Conservation (phyloP, 2,888 invertebrate genomes). For the Ischnura elegans region DNA sequence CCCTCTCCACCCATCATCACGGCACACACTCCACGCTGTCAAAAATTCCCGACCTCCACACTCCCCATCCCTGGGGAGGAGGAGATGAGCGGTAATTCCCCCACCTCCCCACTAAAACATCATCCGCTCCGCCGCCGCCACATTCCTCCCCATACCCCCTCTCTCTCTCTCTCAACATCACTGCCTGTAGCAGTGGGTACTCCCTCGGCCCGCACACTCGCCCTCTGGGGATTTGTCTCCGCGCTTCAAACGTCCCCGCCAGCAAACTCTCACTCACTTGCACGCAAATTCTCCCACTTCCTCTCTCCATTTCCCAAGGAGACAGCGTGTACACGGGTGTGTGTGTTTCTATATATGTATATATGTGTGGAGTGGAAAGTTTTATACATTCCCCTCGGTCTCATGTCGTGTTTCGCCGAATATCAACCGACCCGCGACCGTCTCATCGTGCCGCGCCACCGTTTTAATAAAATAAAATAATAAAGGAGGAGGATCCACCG, state of each 20-base stretch:
- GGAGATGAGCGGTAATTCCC: neutral
- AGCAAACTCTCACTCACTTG: neutral
- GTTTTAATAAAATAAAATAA: too few relatives aligned
- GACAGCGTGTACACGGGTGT: neutral
- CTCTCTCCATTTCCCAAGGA: neutral
- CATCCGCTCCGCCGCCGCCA: neutral
- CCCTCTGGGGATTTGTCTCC: neutral
- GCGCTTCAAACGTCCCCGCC: neutral
- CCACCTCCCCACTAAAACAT: neutral
- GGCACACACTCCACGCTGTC: neutral
- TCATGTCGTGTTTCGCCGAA: conserved; percentile 34
- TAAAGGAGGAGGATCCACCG: neutral
- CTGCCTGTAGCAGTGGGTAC: conserved; percentile 27
- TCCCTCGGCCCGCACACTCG: neutral
- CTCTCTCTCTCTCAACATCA: neutral
- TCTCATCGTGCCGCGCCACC: neutral
- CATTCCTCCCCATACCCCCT: neutral
- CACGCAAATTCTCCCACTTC: neutral
- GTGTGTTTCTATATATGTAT: too few relatives aligned
- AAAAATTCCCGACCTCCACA: neutral
- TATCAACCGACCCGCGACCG: conserved; percentile 26
- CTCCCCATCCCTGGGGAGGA: too few relatives aligned
- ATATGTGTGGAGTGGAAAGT: conserved; percentile 18
- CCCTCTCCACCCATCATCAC: neutral
- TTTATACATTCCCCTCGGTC: conserved; percentile 58